These are phyloP conservation scores for Harpagoxenus sublaevis DNA, from an alignment of 2,888 invertebrate species.

Conservation along the genomic window DNA sequence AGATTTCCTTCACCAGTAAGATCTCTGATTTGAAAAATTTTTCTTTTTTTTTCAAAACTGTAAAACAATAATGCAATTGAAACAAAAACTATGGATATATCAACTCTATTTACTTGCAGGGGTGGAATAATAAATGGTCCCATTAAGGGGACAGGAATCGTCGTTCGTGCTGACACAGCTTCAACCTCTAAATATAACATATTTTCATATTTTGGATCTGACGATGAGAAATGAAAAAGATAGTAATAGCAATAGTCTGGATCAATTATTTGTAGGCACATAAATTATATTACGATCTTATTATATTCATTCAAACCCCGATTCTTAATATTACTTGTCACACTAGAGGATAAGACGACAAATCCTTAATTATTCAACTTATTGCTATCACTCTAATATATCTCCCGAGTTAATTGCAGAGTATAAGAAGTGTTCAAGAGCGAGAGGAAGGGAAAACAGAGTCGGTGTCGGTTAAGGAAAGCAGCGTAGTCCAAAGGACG, in stretches of 20 bases:
- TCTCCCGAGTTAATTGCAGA: constrained; percentile 74
- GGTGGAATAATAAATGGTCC: constrained; percentile 88
- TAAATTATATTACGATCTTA: constrained; percentile 78
- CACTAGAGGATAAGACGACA: constrained; percentile 84
- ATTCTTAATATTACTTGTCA: constrained; percentile 84
- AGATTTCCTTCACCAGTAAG: constrained; percentile 42
- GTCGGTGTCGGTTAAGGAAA: constrained; percentile 8
- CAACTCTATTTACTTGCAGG: constrained; percentile 83
- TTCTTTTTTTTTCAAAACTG: background rate
- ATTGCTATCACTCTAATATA: constrained; percentile 84
- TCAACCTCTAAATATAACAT: constrained; percentile 67
- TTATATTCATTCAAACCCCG: constrained; percentile 76
- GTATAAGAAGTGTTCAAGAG: constrained; percentile 57
- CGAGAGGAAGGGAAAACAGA: background rate
- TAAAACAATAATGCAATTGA: background rate
- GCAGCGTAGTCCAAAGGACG: background rate
- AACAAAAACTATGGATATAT: background rate
- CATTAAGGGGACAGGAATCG: constrained; percentile 76
- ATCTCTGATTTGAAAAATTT: background rate
- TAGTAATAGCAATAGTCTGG: constrained; percentile 77
- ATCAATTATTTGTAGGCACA: constrained; percentile 77
- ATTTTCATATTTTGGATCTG: constrained; percentile 60
- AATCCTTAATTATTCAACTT: constrained; percentile 83
- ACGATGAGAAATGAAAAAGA: constrained; percentile 71
- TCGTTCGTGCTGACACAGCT: constrained; percentile 64